These are phyloP conservation scores for Leucopternis melanops DNA, from an alignment of 2,113 vertebrate genomes.

Conservation along the genomic window DNA sequence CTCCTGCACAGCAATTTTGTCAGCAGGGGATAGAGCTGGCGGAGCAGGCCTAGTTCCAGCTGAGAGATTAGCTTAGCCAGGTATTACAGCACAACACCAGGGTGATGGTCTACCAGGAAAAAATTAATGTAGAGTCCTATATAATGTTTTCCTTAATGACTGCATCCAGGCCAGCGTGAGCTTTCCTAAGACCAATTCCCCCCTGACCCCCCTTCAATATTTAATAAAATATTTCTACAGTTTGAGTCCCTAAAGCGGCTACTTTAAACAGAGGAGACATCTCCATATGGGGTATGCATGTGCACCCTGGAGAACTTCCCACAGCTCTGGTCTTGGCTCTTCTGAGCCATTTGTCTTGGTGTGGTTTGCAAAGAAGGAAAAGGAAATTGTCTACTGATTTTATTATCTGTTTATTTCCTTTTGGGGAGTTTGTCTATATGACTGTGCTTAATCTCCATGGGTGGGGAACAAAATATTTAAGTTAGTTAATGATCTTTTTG, in stretches of 20 bases:
- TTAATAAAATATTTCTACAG: background rate
- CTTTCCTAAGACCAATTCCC: background rate
- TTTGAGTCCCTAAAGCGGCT: background rate
- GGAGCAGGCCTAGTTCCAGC: background rate
- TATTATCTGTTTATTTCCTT: slow-evolving; percentile 42
- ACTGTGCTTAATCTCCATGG: background rate
- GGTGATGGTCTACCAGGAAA: background rate
- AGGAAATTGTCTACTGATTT: background rate
- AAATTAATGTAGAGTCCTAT: background rate
- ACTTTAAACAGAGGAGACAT: background rate
- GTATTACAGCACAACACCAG: fast-evolving
- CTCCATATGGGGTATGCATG: fast-evolving
- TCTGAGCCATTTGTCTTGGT: background rate
- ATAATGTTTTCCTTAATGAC: background rate
- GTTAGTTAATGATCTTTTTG: slow-evolving; percentile 22
- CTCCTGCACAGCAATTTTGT: background rate
- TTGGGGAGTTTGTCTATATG: background rate
- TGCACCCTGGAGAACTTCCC: background rate
- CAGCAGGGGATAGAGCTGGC: background rate
- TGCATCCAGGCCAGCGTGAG: background rate
- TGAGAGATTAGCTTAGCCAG: fast-evolving
- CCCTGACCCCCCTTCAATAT: background rate
- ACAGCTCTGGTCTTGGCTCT: background rate
- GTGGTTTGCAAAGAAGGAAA: background rate
- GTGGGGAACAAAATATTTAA: slow-evolving; percentile 29